Conservation (phyloP, 1,140 invertebrate species). For the Pseudomyrmex flavicornis region DNA sequence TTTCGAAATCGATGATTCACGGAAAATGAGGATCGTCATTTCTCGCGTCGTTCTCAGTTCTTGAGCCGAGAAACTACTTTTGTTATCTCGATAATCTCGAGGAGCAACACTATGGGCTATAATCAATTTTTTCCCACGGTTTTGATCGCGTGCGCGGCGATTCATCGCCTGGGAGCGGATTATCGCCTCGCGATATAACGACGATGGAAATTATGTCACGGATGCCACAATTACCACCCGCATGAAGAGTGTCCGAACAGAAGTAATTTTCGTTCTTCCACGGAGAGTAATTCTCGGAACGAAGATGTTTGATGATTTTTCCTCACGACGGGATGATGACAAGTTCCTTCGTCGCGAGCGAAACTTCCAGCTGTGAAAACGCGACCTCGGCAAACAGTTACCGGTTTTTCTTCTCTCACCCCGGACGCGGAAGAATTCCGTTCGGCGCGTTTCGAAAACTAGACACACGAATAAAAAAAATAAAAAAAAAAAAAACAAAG, state of each 20-base stretch:
- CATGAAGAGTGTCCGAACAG: neutral
- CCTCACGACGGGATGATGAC: neutral
- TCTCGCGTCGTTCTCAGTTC: neutral
- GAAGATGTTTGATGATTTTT: slow-evolving; percentile 17
- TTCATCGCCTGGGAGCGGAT: slow-evolving; percentile 38
- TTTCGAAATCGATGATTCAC: no score
- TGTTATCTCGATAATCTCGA: neutral
- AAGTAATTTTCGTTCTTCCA: slow-evolving; percentile 18
- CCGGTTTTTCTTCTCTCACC: no score
- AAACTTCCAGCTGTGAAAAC: no score
- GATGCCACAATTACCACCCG: slow-evolving; percentile 32
- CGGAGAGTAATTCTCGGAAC: neutral
- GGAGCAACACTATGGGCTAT: neutral
- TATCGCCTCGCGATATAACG: slow-evolving; percentile 31
- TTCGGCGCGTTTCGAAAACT: no score
- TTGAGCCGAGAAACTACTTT: slow-evolving; percentile 4
- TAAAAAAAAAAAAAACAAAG: no score
- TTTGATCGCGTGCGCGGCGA: slow-evolving; percentile 24
- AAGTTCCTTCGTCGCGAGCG: no score
- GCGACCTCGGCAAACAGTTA: no score
- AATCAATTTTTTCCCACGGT: slow-evolving; percentile 20
- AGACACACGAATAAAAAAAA: no score
- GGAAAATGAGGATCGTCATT: neutral
- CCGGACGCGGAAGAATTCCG: no score
- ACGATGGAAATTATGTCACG: slow-evolving; percentile 60